A percentile compares a stretch with the other conserved stretches of the same genome.
Evolutionary conservation across 1,140 invertebrate genomes (phyloP).

Genomic region (Thrips palmi): DNA sequence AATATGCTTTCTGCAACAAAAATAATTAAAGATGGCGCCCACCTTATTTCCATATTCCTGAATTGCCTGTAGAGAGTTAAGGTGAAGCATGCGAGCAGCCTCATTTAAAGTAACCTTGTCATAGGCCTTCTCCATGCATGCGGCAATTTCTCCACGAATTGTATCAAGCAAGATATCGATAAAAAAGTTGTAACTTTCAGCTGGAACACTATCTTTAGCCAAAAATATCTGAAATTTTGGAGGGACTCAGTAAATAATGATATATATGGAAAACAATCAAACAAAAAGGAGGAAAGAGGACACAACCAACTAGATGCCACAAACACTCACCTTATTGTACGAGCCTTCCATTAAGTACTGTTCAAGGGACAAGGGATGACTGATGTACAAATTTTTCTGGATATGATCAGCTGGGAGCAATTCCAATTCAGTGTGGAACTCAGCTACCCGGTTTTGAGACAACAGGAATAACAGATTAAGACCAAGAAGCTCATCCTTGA

Average conservation of each 20-base stretch:
- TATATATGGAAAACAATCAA: not conserved
- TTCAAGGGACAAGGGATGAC: slow-evolving; percentile 86
- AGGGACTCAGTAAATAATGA: not conserved
- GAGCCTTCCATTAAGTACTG: slow-evolving; percentile 99
- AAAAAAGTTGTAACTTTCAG: slow-evolving; percentile 89
- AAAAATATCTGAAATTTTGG: slow-evolving; percentile 45
- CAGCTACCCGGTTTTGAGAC: slow-evolving; percentile 90
- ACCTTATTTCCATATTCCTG: slow-evolving; percentile 63
- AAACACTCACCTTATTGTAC: slow-evolving; percentile 71
- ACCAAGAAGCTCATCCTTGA: slow-evolving; percentile 88
- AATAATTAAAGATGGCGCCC: slow-evolving; percentile 10
- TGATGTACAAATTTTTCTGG: slow-evolving; percentile 85
- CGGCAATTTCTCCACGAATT: slow-evolving; percentile 88
- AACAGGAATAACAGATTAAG: slow-evolving; percentile 90
- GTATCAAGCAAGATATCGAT: slow-evolving; percentile 93
- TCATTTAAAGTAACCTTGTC: slow-evolving; percentile 74
- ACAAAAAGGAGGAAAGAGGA: slow-evolving; percentile 2
- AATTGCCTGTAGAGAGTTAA: slow-evolving; percentile 54
- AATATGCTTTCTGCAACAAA: slow-evolving; percentile 2
- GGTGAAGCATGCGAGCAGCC: slow-evolving; percentile 77
- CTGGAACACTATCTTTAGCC: slow-evolving; percentile 87
- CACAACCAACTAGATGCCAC: slow-evolving; percentile 2
- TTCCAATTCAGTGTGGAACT: slow-evolving; percentile 97
- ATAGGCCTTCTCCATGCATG: slow-evolving; percentile 93
- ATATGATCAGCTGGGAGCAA: slow-evolving; percentile 82